Conservation (phyloP, 1,140 invertebrate genomes). For the Olivierus martensii region DNA sequence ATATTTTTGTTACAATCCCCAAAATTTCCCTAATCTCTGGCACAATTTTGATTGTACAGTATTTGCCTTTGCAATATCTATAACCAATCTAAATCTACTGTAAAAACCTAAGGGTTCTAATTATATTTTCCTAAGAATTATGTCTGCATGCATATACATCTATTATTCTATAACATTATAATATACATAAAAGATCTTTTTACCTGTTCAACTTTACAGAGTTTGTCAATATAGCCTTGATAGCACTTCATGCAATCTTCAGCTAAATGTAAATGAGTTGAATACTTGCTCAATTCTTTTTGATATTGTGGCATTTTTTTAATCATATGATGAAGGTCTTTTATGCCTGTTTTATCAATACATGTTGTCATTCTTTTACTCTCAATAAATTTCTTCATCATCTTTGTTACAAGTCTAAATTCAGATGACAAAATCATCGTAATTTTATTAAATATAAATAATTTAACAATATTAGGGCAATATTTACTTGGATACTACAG, state of each 20-base stretch:
- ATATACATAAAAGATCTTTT: too few relatives aligned
- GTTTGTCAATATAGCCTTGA: constrained; percentile 87
- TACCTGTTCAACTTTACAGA: constrained; percentile 92
- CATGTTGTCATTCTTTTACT: constrained; percentile 73
- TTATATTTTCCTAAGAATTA: too few relatives aligned
- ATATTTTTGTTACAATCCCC: too few relatives aligned
- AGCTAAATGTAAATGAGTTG: constrained; percentile 92
- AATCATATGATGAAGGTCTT: constrained; percentile 96
- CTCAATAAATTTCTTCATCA: constrained; percentile 78
- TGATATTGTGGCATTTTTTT: constrained; percentile 99
- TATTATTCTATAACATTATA: too few relatives aligned
- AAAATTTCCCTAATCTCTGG: too few relatives aligned
- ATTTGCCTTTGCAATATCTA: too few relatives aligned
- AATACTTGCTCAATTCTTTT: constrained; percentile 96
- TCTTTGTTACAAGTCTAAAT: constrained; percentile 44
- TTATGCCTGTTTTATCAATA: constrained; percentile 80
- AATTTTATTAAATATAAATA: background rate
- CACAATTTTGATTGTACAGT: too few relatives aligned
- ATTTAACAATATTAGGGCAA: background rate
- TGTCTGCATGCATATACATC: too few relatives aligned
- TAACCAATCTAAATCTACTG: too few relatives aligned
- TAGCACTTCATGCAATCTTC: constrained; percentile 99
- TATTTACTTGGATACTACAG: constrained; percentile 80
- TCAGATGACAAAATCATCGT: too few relatives aligned
- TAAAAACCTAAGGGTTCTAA: too few relatives aligned